Percentiles rank a stretch among this genome's conserved stretches.
Evolutionary conservation across 2,888 invertebrate genomes (phyloP).

Genomic region (Mythimna ferrago): DNA sequence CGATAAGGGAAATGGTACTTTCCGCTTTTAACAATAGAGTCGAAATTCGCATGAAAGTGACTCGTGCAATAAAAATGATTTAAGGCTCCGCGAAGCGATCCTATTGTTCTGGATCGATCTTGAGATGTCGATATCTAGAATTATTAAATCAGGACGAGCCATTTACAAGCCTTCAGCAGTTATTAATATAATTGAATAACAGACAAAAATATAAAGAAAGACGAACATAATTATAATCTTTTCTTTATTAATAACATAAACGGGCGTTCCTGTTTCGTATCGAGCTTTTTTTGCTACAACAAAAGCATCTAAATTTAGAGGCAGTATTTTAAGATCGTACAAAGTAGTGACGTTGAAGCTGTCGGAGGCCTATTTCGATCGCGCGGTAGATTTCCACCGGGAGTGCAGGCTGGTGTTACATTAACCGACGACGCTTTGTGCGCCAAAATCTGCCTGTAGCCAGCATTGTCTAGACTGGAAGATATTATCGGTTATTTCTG

Average conservation of each 20-base stretch:
- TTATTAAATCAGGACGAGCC: no score
- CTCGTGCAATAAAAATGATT: no score
- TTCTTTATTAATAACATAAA: background rate
- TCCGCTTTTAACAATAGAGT: no score
- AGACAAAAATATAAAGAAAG: no score
- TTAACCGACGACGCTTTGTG: background rate
- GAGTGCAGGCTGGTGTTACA: background rate
- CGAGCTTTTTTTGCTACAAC: background rate
- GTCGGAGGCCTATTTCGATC: constrained; percentile 5
- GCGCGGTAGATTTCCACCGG: constrained; percentile 17
- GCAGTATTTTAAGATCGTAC: background rate
- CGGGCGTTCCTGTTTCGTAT: background rate
- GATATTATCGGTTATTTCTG: background rate
- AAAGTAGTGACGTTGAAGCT: background rate
- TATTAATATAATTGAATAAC: no score
- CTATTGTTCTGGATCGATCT: no score
- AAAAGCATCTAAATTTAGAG: background rate
- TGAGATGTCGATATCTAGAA: no score
- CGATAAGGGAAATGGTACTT: no score
- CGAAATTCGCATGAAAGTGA: no score
- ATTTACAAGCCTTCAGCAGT: no score
- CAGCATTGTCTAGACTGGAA: background rate
- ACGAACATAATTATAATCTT: no score
- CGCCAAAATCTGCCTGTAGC: background rate
- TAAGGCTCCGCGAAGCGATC: no score